These are phyloP conservation scores for Pediacus dermestoides DNA, from an alignment of 2,888 invertebrate genomes.

Conservation along the genomic window DNA sequence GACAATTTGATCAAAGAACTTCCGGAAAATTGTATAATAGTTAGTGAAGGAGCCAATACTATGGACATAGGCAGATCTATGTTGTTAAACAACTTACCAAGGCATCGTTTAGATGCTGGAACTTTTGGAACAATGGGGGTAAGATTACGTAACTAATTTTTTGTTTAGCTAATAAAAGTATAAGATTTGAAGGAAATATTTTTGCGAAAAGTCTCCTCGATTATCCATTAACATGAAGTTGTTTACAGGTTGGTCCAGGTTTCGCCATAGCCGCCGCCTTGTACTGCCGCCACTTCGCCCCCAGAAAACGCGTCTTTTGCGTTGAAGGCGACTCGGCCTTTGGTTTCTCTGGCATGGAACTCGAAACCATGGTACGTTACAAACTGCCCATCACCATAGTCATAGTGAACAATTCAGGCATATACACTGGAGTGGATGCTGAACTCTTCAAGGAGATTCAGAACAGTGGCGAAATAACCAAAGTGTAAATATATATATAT, in stretches of 20 bases:
- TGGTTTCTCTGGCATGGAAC: conserved; percentile 97
- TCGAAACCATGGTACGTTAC: conserved; percentile 94
- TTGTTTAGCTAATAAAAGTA: neutral
- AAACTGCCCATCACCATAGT: conserved; percentile 86
- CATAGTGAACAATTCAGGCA: conserved; percentile 94
- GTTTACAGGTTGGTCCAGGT: conserved; percentile 72
- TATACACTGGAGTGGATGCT: conserved; percentile 81
- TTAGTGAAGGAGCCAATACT: conserved; percentile 97
- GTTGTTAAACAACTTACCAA: conserved; percentile 75
- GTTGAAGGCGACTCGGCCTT: conserved; percentile 97
- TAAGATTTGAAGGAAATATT: neutral
- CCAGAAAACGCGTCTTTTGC: conserved; percentile 81
- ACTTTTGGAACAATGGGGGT: conserved; percentile 97
- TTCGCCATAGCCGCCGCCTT: conserved; percentile 91
- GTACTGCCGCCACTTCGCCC: conserved; percentile 78
- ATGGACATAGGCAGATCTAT: conserved; percentile 97
- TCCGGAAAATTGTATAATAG: conserved; percentile 82
- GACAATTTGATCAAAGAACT: conserved; percentile 73
- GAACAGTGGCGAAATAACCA: conserved; percentile 65
- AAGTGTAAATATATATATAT: conserved; percentile 59
- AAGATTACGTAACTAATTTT: conserved; percentile 29
- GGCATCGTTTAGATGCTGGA: conserved; percentile 91
- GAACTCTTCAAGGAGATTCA: conserved; percentile 71
- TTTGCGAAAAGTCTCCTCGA: too few relatives aligned
- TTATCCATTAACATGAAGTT: conserved; percentile 2